Evolutionary conservation across 2,113 vertebrate genomes (phyloP).

Genomic region (Ariopsis seemanni): DNA sequence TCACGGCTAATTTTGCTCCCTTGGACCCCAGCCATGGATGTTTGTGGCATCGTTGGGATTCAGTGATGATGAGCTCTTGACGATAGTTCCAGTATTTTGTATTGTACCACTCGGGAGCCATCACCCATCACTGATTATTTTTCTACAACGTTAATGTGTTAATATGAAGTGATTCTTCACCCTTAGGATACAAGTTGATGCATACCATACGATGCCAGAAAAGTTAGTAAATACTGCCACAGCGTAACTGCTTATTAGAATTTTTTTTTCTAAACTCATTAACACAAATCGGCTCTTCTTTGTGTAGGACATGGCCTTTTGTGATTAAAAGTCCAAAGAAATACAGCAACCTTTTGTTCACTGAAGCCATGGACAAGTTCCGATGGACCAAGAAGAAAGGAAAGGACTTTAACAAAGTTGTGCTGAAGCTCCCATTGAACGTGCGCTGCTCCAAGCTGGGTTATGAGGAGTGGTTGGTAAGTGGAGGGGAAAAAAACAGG

Average conservation of each 20-base stretch:
- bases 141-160: background rate
- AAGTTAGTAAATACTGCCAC: background rate
- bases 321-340: conserved; percentile 87
- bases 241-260: background rate
- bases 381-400: conserved; percentile 82
- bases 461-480: conserved; percentile 83
- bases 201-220: background rate
- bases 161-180: background rate
- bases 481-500: conserved; percentile 46
- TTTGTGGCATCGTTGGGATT: background rate
- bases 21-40: too few species aligned
- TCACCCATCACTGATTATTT: background rate
- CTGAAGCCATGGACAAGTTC: conserved; percentile 87
- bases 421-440: conserved; percentile 78
- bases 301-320: conserved; percentile 78
- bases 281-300: background rate
- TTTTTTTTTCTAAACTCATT: background rate
- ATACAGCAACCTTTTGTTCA: conserved; percentile 85
- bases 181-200: background rate
- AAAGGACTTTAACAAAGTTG: conserved; percentile 79
- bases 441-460: conserved; percentile 84
- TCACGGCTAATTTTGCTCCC: background rate
- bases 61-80: background rate
- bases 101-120: background rate
- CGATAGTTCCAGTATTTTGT: background rate